Conservation (phyloP, 1,140 invertebrate genomes). For the Lepidurus arcticus region DNA sequence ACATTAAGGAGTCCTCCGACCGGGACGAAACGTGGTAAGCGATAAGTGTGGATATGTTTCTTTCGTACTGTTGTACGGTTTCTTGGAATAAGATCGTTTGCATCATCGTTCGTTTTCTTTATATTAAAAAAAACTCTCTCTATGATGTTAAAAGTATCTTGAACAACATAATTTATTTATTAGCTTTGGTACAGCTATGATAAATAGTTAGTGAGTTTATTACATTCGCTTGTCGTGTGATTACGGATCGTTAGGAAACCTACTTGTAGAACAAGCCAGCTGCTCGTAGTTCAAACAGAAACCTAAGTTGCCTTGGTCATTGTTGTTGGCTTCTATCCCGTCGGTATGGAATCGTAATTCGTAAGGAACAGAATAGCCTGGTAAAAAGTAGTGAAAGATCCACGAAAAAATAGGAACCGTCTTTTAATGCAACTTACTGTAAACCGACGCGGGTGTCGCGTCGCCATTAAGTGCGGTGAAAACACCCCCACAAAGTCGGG, state of each 20-base stretch:
- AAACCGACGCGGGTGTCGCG: slow-evolving; percentile 53
- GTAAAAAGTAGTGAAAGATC: neutral
- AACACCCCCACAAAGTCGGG: slow-evolving; percentile 65
- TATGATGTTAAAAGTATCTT: neutral
- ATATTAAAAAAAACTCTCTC: neutral
- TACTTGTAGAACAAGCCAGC: slow-evolving; percentile 20
- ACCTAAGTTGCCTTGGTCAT: slow-evolving; percentile 34
- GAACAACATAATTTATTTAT: neutral
- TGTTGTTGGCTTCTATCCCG: slow-evolving; percentile 25
- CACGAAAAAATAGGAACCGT: neutral
- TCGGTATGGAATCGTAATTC: slow-evolving; percentile 31
- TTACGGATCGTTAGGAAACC: neutral
- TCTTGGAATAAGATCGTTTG: neutral
- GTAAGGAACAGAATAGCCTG: slow-evolving; percentile 27
- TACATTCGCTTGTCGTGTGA: neutral
- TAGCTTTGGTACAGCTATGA: neutral
- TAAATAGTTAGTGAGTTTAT: neutral
- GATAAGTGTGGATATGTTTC: slow-evolving; percentile 43
- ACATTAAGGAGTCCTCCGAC: slow-evolving; percentile 65
- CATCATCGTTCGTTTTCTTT: neutral
- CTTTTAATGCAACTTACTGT: slow-evolving; percentile 52
- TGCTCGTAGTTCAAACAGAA: slow-evolving; percentile 35
- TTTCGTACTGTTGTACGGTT: neutral
- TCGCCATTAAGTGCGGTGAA: slow-evolving; percentile 56
- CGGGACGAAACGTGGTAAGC: slow-evolving; percentile 63